phyloP scores from a whole-genome alignment of 1,140 invertebrate species.

The Acromyrmex echinatior region DNA sequence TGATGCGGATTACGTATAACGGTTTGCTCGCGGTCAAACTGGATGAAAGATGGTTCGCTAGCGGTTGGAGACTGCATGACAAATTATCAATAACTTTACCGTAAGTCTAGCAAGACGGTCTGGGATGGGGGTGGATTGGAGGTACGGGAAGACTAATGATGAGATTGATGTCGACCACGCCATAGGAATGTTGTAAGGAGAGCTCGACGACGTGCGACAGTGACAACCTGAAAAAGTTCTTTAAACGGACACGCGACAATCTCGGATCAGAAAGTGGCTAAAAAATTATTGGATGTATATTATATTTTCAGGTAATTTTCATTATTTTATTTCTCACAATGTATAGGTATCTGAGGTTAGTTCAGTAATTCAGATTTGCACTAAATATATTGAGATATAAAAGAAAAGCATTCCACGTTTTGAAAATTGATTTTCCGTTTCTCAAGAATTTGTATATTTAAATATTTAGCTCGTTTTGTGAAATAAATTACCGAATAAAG shows the following conservation, averaged over 20 bases:
- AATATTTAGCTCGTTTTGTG: background rate
- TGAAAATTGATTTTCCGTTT: background rate
- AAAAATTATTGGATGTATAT: background rate
- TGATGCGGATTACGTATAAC: conserved; percentile 67
- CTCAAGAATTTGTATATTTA: background rate
- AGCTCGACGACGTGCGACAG: conserved; percentile 66
- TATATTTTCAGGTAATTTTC: background rate
- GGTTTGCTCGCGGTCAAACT: conserved; percentile 40
- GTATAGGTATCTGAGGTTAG: background rate
- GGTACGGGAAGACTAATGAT: conserved; percentile 81
- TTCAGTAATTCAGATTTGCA: background rate
- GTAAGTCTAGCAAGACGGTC: conserved; percentile 72
- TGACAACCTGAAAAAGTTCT: conserved; percentile 68
- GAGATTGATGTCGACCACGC: conserved; percentile 76
- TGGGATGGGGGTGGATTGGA: conserved; percentile 73
- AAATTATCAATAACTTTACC: conserved; percentile 80
- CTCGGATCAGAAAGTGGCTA: conserved; percentile 2
- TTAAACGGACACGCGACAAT: conserved; percentile 67
- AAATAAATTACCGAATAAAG: conserved; percentile 4
- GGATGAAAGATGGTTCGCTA: conserved; percentile 71
- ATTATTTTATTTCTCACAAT: background rate
- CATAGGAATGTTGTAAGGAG: conserved; percentile 72
- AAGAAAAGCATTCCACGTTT: background rate
- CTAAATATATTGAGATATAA: background rate
- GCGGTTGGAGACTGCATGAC: conserved; percentile 75